Base-by-base conservation (phyloP, 2,888 invertebrate genomes). In the Cepaea hortensis region DNA sequence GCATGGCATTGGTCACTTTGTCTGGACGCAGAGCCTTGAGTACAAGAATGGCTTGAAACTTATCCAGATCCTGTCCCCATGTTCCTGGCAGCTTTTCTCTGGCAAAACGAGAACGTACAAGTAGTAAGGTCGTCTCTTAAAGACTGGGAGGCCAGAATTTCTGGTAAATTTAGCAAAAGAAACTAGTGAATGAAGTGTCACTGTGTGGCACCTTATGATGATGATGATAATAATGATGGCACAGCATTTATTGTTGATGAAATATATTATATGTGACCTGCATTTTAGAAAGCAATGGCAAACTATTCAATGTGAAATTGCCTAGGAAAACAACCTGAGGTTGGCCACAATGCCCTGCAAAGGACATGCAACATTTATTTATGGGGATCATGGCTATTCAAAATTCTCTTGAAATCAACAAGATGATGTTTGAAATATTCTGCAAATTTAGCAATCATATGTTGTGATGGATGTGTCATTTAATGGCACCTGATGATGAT, bases 391-490 rank as follows among this genome's bases (percentile, higher is more conserved):
- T 88, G 13, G 83, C 94, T 94, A 90, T 95, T 94, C 91, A 95
- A 95, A 23, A 95, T 93, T 81, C 89, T 90, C 90, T 94, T 94
- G 87, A 92, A 94, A 61, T 91, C 92, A 48, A 91, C 90, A 9
- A 92, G 73, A 88, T 94, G 94, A 0, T 94, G 91, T 0, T 93
- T 89, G 93, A 98, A 97, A n/a, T 96, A 96, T 0, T 94, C 91
- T 0, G 96, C 96, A 90, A 95, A 93, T 48, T 89, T 88, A 80
- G 90, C 89, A 90, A 94, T 94, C 79, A 90, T 92, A 23, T 91
- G 90, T 48, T 95, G 90, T 23, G 91, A 89, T n/a, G 91, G 91
- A 13, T 94, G 88, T 20, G 93, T 93, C 15, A 94, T 35, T 35
- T 35, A 35, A 35, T 35, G 0, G 35, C 35, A 35, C 35, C 35